Evolutionary conservation across 2,888 invertebrate genomes (phyloP), one percentile per base, ranked within the genome.

Genomic region (Oscheius sp.): DNA sequence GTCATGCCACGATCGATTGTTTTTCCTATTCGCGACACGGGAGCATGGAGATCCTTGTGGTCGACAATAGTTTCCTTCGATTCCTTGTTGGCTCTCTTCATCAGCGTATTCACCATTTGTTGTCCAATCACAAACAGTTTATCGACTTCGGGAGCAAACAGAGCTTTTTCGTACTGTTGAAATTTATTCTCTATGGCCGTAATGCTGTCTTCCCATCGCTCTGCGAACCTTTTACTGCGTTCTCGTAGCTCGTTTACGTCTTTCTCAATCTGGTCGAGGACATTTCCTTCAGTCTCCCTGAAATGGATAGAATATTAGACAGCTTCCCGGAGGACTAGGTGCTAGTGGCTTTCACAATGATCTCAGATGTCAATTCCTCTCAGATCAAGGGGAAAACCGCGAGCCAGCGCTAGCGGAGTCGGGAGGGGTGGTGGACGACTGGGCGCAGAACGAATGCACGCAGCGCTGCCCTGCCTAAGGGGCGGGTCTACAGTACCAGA

Each of bases 1-100:
- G 77, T 73, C 59, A 87, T 78, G 3, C 73, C 21, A 35, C 78
- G 64, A 89, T 99, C 98, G 84, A 99, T 94, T 0, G 95, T 93
- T 91, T 97, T 98, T 66, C 98, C 98, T 63, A 97, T 95, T 91
- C 95, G 94, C 0, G 97, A 97, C 3, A 92, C 92, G 5, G 92
- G 92, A 81, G 93, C 92, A 88, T 95, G 95, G 18, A 94, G 90
- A 76, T 92, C 91, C 82, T 94, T 91, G 88, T 95, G 94, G 23
- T 75, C 64, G 2, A 69, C 72, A 43, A 74, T 23, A 16, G 61
- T 45, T 69, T 79, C 78, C n/a, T 78, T 76, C 1, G 70, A 25
- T 41, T 29, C 45, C 13, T 58, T 49, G 18, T 27, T 29, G 1
- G 52, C 27, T 35, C 25, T 66, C 13, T n/a, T 52, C n/a, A n/a